These are phyloP conservation scores for Dendrophyllia cribrosa DNA, from an alignment of 64 coral and sea anemone species.

Conservation along the genomic window DNA sequence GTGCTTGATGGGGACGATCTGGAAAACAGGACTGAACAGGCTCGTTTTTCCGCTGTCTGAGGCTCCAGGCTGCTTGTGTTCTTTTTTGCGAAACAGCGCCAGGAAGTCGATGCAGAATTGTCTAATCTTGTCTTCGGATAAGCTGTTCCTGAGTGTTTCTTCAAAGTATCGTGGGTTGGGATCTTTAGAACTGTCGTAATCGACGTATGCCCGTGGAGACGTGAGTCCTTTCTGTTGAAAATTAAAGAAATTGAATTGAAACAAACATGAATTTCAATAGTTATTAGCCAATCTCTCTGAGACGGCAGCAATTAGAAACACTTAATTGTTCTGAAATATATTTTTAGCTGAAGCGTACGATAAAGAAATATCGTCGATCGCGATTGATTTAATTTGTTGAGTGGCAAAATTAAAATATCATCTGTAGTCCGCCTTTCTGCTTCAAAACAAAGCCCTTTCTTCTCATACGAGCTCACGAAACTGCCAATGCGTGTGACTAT, in stretches of 20 bases:
- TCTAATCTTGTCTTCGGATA: neutral
- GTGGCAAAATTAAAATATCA: too few species aligned
- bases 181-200: neutral
- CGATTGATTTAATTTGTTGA: too few species aligned
- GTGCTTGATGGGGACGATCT: neutral
- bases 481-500: too few species aligned
- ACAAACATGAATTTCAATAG: too few species aligned
- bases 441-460: too few species aligned
- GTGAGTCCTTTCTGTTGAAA: neutral
- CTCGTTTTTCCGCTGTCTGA: neutral
- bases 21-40: neutral
- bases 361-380: too few species aligned
- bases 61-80: neutral
- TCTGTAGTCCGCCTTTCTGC: too few species aligned
- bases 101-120: neutral
- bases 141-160: too few species aligned
- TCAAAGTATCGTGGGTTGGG: neutral
- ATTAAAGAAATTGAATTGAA: neutral
- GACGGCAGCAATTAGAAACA: too few species aligned
- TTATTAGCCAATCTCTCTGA: neutral
- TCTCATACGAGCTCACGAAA: too few species aligned
- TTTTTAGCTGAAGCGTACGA: too few species aligned
- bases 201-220: neutral
- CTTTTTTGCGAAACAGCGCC: neutral
- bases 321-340: too few species aligned